Percentiles rank a stretch among this genome's conserved stretches.
Conservation (phyloP, 2,797 vertebrate genomes). For the Acanthiza pusilla region DNA sequence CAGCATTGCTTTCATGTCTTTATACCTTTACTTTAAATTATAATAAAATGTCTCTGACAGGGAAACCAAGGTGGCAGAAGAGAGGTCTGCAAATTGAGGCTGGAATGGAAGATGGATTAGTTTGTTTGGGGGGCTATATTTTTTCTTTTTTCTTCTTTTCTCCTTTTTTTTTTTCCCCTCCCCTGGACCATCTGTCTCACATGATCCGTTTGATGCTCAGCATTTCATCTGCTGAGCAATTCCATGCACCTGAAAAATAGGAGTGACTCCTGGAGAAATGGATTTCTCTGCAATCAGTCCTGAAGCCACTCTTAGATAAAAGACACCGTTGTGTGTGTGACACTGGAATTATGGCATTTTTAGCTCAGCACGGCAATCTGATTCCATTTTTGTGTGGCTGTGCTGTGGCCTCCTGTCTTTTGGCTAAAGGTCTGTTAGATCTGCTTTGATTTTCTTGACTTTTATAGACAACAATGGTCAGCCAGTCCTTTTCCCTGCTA, state of each 20-base stretch:
- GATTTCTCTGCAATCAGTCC: background rate
- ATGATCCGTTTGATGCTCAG: background rate
- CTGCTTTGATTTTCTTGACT: background rate
- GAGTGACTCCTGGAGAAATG: background rate
- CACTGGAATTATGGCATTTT: background rate
- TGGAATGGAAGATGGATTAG: background rate
- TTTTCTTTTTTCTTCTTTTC: too few species aligned
- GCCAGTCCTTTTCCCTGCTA: background rate
- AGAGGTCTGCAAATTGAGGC: background rate
- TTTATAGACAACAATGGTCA: background rate
- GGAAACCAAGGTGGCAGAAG: background rate
- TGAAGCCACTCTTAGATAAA: background rate
- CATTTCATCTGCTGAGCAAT: background rate
- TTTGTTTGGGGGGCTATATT: fast-evolving
- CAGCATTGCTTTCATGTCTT: background rate
- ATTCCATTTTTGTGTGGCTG: background rate
- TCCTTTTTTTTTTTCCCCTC: fast-evolving
- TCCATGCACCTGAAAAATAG: background rate
- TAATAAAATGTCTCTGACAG: background rate
- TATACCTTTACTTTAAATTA: background rate
- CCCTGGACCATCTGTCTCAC: background rate
- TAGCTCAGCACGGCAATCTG: background rate
- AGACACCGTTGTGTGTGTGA: background rate
- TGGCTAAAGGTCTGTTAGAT: background rate
- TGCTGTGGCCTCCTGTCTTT: background rate